Evolutionary conservation across 2,888 invertebrate species (phyloP), one percentile per base, ranked within the genome.

Genomic region (Leucophenga maculata): DNA sequence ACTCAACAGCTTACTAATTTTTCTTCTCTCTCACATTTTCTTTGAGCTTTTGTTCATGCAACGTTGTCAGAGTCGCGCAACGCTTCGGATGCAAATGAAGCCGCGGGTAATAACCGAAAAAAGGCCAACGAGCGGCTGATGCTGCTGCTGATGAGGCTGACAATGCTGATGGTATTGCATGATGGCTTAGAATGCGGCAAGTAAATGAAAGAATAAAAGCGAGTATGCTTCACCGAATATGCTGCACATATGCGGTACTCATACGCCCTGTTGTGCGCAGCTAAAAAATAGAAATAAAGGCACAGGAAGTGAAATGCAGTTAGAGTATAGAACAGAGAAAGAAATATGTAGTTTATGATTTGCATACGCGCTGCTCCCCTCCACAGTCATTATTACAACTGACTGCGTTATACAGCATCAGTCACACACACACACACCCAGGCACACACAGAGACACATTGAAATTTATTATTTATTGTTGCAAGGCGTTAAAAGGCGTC

Each of bases 221-320:
- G 26, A 26, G 26, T 26, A 39, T 39, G 39, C 8, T 39, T 39
- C 39, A 39, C 39, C 1, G 39, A 3, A 39, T 39, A 6, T 39
- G 39, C 8, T 39, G 39, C 39, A 39, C 8, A 9, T 11, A 39
- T 39, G 26, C 26, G 26, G n/a, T 77, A 83, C 83, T 83, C 80
- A 84, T 80, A 80, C 80, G 83, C 83, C 80, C 84, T 73, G 71
- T 81, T 75, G 84, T 75, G 82, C 74, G 31, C 67, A 69, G 79
- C 77, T 81, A 75, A 78, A 80, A 84, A 80, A 80, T 84, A 82
- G 83, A 72, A 67, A 75, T 74, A 82, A 78, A 75, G 75, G 79
- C 77, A 69, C 32, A 22, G 32, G 64, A 67, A 64, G 67, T 69
- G 39, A 52, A 55, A n/a, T 31, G 46, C 20, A 32, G 11, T 6